These are phyloP conservation scores for Rattus rattus DNA, from an alignment of 2,113 vertebrate genomes.

Conservation along the genomic window DNA sequence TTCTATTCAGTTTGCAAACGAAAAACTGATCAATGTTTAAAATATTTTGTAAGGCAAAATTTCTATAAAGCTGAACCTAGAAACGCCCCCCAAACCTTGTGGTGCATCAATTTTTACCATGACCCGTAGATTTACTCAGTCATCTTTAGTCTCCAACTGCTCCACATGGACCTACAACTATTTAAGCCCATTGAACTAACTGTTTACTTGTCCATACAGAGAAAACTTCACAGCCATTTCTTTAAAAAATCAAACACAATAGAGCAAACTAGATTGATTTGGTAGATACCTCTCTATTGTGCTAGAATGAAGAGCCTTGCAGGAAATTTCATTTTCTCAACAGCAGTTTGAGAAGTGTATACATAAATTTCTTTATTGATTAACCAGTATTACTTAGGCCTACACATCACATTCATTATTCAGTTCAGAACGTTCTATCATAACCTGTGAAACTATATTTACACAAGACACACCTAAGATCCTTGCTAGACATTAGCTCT, in stretches of 20 bases:
- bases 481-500: not conserved
- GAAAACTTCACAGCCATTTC: not conserved
- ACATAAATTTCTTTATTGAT: not conserved
- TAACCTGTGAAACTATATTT: not conserved
- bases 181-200: not conserved
- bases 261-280: not conserved
- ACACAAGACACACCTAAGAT: not conserved
- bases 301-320: not conserved
- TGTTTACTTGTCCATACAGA: not conserved
- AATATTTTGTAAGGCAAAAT: not conserved
- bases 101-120: not conserved
- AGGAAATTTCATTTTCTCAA: not conserved
- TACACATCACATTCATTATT: not conserved
- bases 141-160: not conserved
- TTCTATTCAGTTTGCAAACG: not conserved
- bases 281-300: slow-evolving; percentile 16
- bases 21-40: not conserved
- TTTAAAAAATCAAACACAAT: not conserved
- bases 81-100: not conserved
- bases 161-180: not conserved
- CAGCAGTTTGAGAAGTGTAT: not conserved
- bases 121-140: not conserved
- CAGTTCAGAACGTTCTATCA: not conserved
- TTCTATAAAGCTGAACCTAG: not conserved
- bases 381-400: not conserved